Base-by-base conservation (phyloP, 2,888 invertebrate genomes). In the Xestoiulus laeticollis region DNA sequence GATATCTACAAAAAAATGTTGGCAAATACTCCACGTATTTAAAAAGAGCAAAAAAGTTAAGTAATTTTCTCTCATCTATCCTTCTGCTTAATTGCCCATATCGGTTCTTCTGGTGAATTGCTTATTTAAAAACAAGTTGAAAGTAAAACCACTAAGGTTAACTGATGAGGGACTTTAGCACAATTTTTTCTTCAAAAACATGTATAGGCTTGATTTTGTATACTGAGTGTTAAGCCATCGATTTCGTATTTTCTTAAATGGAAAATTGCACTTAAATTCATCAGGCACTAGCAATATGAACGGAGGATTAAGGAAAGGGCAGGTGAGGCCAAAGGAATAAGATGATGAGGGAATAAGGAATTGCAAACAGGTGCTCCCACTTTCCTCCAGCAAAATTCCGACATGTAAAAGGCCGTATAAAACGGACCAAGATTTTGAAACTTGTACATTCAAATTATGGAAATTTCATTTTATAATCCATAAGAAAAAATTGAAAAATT, bases 41-140 rank as follows among this genome's bases (percentile, higher is more conserved):
- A 68, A 68, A 68, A 68, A 26, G 68, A 26, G 26, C 68, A 68
- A 68, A 68, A 68, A 68, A 68, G 68, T 68, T 68, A 68, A 68
- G 68, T 68, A 68, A 68, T 68, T 68, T 68, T 68, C 22, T 26
- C 68, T 10, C 68, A 68, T 68, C 68, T 68, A 68, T 68, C 68
- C 68, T 68, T 68, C 68, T 26, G 26, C 68, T 68, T 68, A 68
- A 68, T 68, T 68, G 68, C 68, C 26, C 68, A 68, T 68, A 26
- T 22, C 19, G 68, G 26, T 68, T 26, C 68, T 26, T 68, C 22
- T 1, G 68, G 4, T 26, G 68, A 68, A 68, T 68, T 68, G 22
- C 68, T 68, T 68, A 68, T 68, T 68, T 68, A 68, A 68, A 68
- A 68, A 22, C 68, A 22, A 68, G 68, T 68, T 26, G 68, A 68